These are phyloP conservation scores for Uria lomvia DNA, from an alignment of 2,113 vertebrate species.

Conservation along the genomic window DNA sequence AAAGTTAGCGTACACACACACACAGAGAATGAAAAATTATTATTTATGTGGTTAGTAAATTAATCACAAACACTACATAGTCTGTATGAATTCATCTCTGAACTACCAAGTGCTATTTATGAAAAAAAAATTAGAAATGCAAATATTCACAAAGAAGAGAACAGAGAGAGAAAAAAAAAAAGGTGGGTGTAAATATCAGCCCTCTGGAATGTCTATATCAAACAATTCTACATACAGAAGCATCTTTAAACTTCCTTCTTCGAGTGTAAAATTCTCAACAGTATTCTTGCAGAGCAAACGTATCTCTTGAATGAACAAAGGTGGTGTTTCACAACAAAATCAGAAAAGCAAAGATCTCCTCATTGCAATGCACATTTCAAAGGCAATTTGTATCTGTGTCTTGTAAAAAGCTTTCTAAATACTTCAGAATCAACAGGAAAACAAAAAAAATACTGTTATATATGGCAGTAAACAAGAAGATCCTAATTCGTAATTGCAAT, in stretches of 20 bases:
- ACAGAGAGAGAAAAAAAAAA: neutral
- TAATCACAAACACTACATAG: neutral
- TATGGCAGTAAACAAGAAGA: neutral
- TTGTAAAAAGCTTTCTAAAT: neutral
- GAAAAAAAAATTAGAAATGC: neutral
- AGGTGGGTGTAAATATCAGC: neutral
- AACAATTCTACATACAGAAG: conserved; percentile 10
- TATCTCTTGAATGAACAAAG: neutral
- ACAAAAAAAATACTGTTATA: neutral
- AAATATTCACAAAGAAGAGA: neutral
- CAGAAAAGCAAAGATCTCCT: conserved; percentile 6
- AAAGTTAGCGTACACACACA: neutral
- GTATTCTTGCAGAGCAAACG: neutral
- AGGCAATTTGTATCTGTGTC: neutral
- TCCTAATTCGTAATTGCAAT: neutral
- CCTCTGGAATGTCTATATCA: neutral
- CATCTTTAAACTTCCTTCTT: conserved; percentile 24
- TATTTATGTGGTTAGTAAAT: neutral
- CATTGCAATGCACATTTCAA: neutral
- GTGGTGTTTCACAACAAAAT: neutral
- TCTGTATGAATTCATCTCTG: neutral
- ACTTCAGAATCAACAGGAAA: neutral
- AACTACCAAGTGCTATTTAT: neutral
- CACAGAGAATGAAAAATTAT: neutral
- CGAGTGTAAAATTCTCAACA: conserved; percentile 19